Evolutionary conservation across 2,888 invertebrate species (phyloP), one percentile per base, ranked within the genome.

Genomic region (Apamea sordens): DNA sequence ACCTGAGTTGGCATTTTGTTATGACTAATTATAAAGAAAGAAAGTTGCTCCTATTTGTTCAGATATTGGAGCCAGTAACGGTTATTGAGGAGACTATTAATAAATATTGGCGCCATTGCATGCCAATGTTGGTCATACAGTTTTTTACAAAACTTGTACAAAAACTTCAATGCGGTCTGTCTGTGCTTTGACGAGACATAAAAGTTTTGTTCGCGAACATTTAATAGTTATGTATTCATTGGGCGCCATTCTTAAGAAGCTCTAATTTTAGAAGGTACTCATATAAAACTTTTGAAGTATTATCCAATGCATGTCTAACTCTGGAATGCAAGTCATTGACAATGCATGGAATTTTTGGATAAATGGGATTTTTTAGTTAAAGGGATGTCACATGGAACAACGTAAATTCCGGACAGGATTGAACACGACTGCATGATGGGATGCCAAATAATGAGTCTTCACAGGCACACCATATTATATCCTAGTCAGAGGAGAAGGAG

Each of bases 1-100:
- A 76, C 64, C 28, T 77, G 65, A 86, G n/a, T 70, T 72, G 61
- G 56, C 69, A 78, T 88, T 87, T 77, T 80, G 73, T 81, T 76
- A 81, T 85, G 79, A 87, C 81, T 87, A 76, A 87, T 80, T 85
- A 84, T 68, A 50, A 44, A 75, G 73, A 79, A 85, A 77, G 88
- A 86, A 80, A 83, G 80, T 85, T 71, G 32, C 32, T 73, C 32
- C 32, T 44, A 53, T 77, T 80, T 56, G 79, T 21, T 24, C 77
- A n/a, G 77, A 84, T 59, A 18, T 72, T 84, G 63, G 59, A 64
- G 32, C 68, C 73, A 76, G 32, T 83, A 74, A 68, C 73, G 21
- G 73, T 65, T 50, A 28, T 41, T 28, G 32, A 61, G 13, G 59
- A n/a, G 47, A 63, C 47, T n/a, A 36, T 76, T 11, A 32, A 73